phyloP scores from a whole-genome alignment of 2,113 vertebrate genomes.

The Triplophysa siluroides region DNA sequence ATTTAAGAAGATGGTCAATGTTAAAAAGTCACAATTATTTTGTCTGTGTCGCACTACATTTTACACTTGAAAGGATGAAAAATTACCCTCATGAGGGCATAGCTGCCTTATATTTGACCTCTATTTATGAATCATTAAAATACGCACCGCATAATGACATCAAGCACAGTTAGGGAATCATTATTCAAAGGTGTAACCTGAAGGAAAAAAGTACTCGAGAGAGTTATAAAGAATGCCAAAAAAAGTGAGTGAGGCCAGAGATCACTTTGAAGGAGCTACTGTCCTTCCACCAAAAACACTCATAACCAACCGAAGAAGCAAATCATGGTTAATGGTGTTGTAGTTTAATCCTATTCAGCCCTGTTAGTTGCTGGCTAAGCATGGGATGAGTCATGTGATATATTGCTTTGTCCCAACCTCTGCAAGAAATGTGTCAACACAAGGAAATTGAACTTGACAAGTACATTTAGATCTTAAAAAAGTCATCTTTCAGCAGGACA shows the following conservation, averaged over 20 bases:
- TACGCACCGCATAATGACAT: neutral
- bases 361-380: too few species aligned
- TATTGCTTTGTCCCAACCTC: too few species aligned
- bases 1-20: too few species aligned
- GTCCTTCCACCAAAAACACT: too few species aligned
- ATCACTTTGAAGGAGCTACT: neutral
- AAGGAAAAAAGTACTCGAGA: neutral
- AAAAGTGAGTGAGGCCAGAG: neutral
- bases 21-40: neutral
- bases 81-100: slow-evolving; percentile 23
- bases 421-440: too few species aligned
- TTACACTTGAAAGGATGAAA: neutral
- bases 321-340: neutral
- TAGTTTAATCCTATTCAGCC: too few species aligned
- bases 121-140: slow-evolving; percentile 11
- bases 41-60: neutral
- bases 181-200: neutral
- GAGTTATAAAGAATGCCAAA: neutral
- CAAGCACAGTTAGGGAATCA: neutral
- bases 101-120: slow-evolving; percentile 1
- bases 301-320: neutral
- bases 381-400: too few species aligned
- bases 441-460: too few species aligned
- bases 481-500: neutral
- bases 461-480: neutral